These are phyloP conservation scores for Phaedon cochleariae DNA, from an alignment of 2,888 invertebrate genomes.

Conservation along the genomic window DNA sequence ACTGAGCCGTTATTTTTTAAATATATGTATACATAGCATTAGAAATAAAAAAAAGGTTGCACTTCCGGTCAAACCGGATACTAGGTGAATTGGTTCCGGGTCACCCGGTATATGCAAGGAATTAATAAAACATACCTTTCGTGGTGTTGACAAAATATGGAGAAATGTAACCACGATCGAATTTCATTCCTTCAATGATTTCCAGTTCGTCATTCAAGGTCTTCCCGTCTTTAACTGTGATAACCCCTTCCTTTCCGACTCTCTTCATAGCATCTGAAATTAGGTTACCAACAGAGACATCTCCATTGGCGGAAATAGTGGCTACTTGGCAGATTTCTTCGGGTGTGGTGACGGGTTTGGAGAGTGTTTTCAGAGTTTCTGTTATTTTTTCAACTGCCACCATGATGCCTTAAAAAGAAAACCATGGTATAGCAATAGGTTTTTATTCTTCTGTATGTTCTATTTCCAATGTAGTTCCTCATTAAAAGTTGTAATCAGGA, in stretches of 20 bases:
- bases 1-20: too few relatives aligned
- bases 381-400: constrained; percentile 93
- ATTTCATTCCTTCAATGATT: constrained; percentile 98
- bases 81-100: too few relatives aligned
- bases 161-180: constrained; percentile 99
- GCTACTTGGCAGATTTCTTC: constrained; percentile 99
- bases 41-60: too few relatives aligned
- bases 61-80: too few relatives aligned
- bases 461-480: too few relatives aligned
- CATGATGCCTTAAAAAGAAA: constrained; percentile 54
- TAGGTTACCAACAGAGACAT: constrained; percentile 86
- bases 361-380: constrained; percentile 86
- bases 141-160: constrained; percentile 99
- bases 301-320: constrained; percentile 99
- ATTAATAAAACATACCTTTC: constrained; percentile 72
- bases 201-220: constrained; percentile 95
- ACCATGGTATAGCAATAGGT: too few relatives aligned
- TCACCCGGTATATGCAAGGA: neutral
- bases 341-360: constrained; percentile 94
- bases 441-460: too few relatives aligned
- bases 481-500: too few relatives aligned
- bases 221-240: constrained; percentile 99
- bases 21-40: too few relatives aligned
- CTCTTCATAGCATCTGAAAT: constrained; percentile 98
- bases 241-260: constrained; percentile 97